Evolutionary conservation across 2,113 vertebrate genomes (phyloP).

Genomic region (Labeo catla): DNA sequence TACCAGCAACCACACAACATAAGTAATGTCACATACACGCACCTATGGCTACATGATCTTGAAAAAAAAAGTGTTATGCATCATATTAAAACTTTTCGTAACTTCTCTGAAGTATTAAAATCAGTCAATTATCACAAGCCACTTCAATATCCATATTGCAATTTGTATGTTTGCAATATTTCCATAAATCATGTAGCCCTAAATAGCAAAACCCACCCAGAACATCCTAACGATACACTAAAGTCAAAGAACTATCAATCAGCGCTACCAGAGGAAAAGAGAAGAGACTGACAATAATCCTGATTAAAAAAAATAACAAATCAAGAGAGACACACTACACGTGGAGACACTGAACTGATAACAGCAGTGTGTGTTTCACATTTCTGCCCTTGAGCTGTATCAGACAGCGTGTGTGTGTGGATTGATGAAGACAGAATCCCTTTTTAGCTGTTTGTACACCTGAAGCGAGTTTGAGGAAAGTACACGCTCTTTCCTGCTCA

Average conservation of each 20-base stretch:
- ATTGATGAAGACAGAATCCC: neutral
- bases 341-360: neutral
- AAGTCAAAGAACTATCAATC: neutral
- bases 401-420: neutral
- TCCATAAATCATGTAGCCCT: neutral
- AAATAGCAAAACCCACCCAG: neutral
- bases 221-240: neutral
- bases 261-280: neutral
- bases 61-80: no score
- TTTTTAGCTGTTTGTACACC: slow-evolving; percentile 25
- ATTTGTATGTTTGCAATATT: neutral
- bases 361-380: neutral
- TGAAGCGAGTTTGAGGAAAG: slow-evolving; percentile 16
- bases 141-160: neutral
- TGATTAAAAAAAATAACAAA: neutral
- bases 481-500: neutral
- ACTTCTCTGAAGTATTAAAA: neutral
- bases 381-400: neutral
- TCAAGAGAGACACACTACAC: neutral
- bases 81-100: neutral
- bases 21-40: no score
- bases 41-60: no score
- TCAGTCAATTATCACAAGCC: neutral
- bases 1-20: no score
- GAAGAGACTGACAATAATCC: neutral